These are phyloP conservation scores for Hippocampus mohnikei DNA, from an alignment of 2,113 vertebrate genomes.

Conservation along the genomic window DNA sequence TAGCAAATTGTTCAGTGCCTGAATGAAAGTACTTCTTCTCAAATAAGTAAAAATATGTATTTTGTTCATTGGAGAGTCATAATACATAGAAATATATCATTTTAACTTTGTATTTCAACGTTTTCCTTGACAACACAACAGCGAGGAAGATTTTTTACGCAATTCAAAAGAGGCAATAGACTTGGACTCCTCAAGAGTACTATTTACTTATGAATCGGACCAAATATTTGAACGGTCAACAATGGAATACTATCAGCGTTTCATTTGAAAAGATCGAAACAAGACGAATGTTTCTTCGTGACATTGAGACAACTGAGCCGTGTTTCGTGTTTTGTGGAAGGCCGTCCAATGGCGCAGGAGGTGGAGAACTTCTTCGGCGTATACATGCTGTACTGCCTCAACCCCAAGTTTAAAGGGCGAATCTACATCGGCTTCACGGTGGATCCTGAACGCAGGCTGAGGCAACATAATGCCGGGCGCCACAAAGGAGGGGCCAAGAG, in stretches of 20 bases:
- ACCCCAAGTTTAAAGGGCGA: slow-evolving; percentile 80
- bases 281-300: neutral
- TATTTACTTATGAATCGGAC: slow-evolving; percentile 1
- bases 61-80: neutral
- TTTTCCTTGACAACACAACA: neutral
- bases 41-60: neutral
- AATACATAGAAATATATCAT: no score
- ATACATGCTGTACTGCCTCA: slow-evolving; percentile 83
- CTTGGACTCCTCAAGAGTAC: neutral
- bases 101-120: no score
- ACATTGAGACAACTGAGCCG: neutral
- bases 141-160: neutral
- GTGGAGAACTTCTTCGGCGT: slow-evolving; percentile 83
- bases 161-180: slow-evolving; percentile 38
- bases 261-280: neutral
- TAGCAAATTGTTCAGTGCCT: slow-evolving; percentile 17
- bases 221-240: neutral
- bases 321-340: no score
- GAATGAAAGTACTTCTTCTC: neutral
- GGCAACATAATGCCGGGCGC: slow-evolving; percentile 83
- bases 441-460: slow-evolving; percentile 81
- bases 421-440: slow-evolving; percentile 89
- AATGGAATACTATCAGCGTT: neutral
- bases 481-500: slow-evolving; percentile 82
- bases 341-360: slow-evolving; percentile 71